Base-by-base conservation (phyloP, 2,888 invertebrate species). In the Trissonchulus latispiculum region DNA sequence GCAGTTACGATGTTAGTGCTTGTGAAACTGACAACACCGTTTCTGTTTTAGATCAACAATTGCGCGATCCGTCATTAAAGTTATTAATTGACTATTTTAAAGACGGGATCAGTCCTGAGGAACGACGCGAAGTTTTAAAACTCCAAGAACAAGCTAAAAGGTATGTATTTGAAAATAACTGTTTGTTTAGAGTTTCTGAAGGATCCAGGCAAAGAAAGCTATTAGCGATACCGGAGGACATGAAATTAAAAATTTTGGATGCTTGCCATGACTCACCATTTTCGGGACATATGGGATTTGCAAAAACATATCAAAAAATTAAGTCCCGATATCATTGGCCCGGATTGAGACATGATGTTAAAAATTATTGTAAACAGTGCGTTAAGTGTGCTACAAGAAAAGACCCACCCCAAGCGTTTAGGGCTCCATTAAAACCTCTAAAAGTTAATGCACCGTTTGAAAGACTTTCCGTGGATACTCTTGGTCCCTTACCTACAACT, bases 401-500 rank as follows among this genome's bases (percentile, higher is more conserved):
- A 64, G 33, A 72, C 15, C 59, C 67, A 1, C 18, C 36, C 2
- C 61, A 35, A 8, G 15, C 36, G 23, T n/a, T 35, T 15, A 33
- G 64, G 8, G 73, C 73, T 32, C 73, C 75, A 28, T 72, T 77
- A n/a, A 36, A 76, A n/a, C n/a, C 67, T n/a, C 35, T 70, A 28
- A 67, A 69, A 0, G 71, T 77, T 1, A 71, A 73, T 31, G 61
- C 62, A 8, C 77, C 79, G 3, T 78, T 79, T 75, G 76, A 79
- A 36, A 73, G 76, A 36, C 61, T 78, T 2, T 70, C 75, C 1
- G 74, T 75, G 29, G 79, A 79, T 68, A 31, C 76, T 1, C 23
- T 77, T 28, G 79, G 79, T 1, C 78, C 79, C 0, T 72, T 79
- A 1, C 76, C 77, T 23, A 23, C 8, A 0, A 75, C 76, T 0